These are phyloP conservation scores for Drosophila melanosoma DNA, from an alignment of 2,888 invertebrate genomes.

Conservation along the genomic window DNA sequence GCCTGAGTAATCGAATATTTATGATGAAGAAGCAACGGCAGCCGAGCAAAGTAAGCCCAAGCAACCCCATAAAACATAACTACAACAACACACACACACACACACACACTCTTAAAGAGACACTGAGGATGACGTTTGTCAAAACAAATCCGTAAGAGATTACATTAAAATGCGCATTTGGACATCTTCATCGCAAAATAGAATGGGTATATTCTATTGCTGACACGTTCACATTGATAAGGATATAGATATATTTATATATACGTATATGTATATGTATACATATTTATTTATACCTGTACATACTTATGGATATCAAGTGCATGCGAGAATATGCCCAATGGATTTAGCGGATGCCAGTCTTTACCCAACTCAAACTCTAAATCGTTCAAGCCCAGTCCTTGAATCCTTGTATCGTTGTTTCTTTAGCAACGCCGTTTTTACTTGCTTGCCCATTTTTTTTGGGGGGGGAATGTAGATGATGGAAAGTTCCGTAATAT, in stretches of 20 bases:
- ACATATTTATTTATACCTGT: constrained; percentile 1
- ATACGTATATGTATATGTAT: background rate
- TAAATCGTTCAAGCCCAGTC: constrained; percentile 40
- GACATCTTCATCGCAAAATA: constrained; percentile 81
- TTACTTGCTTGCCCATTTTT: background rate
- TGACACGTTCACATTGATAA: constrained; percentile 8
- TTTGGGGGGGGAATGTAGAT: constrained; percentile 25
- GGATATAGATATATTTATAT: background rate
- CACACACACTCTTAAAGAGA: constrained; percentile 13
- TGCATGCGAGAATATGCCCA: constrained; percentile 61
- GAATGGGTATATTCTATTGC: constrained; percentile 51
- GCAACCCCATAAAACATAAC: constrained; percentile 40
- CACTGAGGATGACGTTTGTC: constrained; percentile 59
- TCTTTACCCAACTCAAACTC: constrained; percentile 63
- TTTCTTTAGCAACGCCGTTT: constrained; percentile 32
- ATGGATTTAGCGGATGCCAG: constrained; percentile 62
- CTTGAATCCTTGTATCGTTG: constrained; percentile 35
- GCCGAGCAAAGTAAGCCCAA: constrained; percentile 11
- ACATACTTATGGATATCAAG: constrained; percentile 16
- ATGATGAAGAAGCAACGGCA: constrained; percentile 57
- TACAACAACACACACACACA: constrained; percentile 26
- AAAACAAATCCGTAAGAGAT: constrained; percentile 81
- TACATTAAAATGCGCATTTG: constrained; percentile 81
- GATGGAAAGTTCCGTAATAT: constrained; percentile 77
- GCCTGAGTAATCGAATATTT: constrained; percentile 78